Percentiles rank a stretch among this genome's conserved stretches.
These are phyloP conservation scores for Percopsis omiscomaycus DNA, from an alignment of 2,797 vertebrate species.

Conservation along the genomic window DNA sequence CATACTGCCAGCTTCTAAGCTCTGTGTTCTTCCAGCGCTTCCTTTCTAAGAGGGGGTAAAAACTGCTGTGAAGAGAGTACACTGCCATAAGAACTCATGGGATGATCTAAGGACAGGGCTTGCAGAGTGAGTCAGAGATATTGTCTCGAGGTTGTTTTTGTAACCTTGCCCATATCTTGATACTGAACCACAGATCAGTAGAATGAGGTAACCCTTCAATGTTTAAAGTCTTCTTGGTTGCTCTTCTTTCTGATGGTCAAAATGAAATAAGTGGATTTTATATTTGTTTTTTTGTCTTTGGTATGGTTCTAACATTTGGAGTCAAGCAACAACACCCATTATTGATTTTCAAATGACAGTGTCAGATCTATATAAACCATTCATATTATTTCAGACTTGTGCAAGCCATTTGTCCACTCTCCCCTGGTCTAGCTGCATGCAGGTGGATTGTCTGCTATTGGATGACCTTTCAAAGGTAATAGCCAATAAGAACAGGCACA, in stretches of 20 bases:
- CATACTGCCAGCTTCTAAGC: background rate
- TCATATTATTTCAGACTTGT: too few relatives aligned
- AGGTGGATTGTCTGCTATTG: too few relatives aligned
- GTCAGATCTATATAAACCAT: too few relatives aligned
- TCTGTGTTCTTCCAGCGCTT: background rate
- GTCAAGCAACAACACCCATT: too few relatives aligned
- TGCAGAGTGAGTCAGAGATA: slow-evolving; percentile 6
- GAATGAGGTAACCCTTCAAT: background rate
- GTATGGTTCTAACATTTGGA: too few relatives aligned
- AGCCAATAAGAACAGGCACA: too few relatives aligned
- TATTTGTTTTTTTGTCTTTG: background rate
- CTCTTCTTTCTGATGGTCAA: background rate
- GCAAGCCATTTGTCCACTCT: too few relatives aligned
- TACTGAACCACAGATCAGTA: background rate
- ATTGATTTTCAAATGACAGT: too few relatives aligned
- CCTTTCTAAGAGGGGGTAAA: background rate
- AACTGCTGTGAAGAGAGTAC: background rate
- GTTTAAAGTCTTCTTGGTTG: background rate
- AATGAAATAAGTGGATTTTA: background rate
- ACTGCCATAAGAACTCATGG: slow-evolving; percentile 1
- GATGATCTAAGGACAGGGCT: background rate
- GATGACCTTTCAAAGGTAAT: too few relatives aligned
- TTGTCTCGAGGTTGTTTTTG: slow-evolving; percentile 7
- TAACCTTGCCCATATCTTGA: background rate
- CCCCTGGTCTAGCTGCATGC: too few relatives aligned